phyloP scores from a whole-genome alignment of 2,113 vertebrate genomes.

The Saimiri boliviensis region DNA sequence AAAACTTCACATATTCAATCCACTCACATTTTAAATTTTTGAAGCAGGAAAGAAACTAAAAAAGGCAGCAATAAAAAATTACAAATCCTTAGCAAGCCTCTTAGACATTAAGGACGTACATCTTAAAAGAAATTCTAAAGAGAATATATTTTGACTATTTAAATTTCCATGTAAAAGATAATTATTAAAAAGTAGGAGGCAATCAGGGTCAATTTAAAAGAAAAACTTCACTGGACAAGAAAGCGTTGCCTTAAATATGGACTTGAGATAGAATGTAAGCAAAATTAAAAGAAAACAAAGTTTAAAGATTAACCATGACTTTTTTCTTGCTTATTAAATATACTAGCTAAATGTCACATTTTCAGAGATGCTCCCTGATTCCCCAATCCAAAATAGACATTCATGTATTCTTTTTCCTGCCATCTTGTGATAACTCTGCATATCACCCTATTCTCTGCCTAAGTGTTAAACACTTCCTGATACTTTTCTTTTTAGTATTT shows the following conservation, averaged over 20 bases:
- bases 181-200: not conserved
- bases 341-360: not conserved
- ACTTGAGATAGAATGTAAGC: slow-evolving; percentile 5
- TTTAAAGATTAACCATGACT: not conserved
- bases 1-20: not conserved
- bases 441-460: not conserved
- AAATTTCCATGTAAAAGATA: not conserved
- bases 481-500: not conserved
- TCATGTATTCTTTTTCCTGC: not conserved
- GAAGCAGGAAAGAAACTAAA: not conserved
- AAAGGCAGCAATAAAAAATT: not conserved
- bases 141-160: not conserved
- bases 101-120: not conserved
- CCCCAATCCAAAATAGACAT: not conserved
- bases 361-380: not conserved
- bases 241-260: not conserved
- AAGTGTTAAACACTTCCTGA: not conserved
- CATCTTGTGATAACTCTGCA: not conserved
- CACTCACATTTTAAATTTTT: not conserved
- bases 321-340: slow-evolving; percentile 27
- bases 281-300: not conserved
- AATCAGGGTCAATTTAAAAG: not conserved
- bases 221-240: not conserved
- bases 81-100: not conserved
- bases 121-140: slow-evolving; percentile 27